Percentiles rank a stretch among this genome's conserved stretches.
phyloP scores from a whole-genome alignment of 2,113 vertebrate species.

The Poecilia latipinna region DNA sequence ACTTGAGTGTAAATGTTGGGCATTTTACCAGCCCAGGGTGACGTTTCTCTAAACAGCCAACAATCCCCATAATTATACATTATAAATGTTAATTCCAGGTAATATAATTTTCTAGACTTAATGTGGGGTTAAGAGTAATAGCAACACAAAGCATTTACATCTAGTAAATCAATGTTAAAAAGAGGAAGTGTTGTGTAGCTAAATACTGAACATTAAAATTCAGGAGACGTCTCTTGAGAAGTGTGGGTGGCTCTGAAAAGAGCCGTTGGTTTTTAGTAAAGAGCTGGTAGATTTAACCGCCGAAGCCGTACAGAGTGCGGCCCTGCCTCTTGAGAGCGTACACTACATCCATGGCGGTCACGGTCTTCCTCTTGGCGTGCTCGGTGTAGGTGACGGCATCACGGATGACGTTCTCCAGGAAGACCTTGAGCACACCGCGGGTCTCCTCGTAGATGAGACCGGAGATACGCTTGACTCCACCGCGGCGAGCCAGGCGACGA shows the following conservation, averaged over 20 bases:
- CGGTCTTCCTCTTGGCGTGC: constrained; percentile 34
- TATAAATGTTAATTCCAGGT: no score
- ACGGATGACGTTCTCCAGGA: constrained; percentile 51
- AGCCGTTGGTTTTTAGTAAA: background rate
- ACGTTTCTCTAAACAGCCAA: no score
- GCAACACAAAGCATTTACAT: no score
- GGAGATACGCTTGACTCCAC: constrained; percentile 43
- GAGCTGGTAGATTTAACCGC: background rate
- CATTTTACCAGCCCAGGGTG: no score
- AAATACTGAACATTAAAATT: no score
- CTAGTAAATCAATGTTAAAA: no score
- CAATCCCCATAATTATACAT: no score
- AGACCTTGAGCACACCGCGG: constrained; percentile 31
- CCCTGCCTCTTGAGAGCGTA: constrained; percentile 12
- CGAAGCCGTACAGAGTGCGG: constrained; percentile 8
- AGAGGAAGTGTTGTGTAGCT: no score
- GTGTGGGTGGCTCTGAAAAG: constrained; percentile 22
- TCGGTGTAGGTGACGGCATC: constrained; percentile 53
- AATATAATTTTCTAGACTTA: no score
- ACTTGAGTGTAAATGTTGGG: no score
- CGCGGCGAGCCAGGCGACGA: constrained; percentile 39
- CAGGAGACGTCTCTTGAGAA: no score
- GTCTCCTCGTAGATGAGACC: constrained; percentile 46
- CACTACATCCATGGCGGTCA: background rate
- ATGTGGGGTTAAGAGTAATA: no score